Evolutionary conservation across 2,113 vertebrate species (phyloP), one percentile per base, ranked within the genome.

Genomic region (Galemys pyrenaicus): DNA sequence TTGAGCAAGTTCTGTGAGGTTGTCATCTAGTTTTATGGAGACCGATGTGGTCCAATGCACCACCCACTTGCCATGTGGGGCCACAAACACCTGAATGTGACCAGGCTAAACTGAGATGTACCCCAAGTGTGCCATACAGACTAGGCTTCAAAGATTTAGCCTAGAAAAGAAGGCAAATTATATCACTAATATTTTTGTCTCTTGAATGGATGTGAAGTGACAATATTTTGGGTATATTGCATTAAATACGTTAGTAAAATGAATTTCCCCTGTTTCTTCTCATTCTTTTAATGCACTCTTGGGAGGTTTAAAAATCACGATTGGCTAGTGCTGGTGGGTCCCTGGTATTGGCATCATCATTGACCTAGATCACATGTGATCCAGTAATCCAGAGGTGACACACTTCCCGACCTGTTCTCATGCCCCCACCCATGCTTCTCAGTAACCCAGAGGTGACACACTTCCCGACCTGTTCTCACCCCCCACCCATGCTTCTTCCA

Each of bases 271-370:
- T 78, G n/a, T 79, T 78, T 64, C 9, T 82, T 49, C 73, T 60
- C 30, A 82, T 1, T 70, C 5, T 64, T 89, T 65, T 39, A 51
- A 58, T 81, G 54, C 70, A 26, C 28, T 44, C 49, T n/a, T 11
- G 60, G n/a, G 51, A 84, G 70, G 74, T 79, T 81, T 70, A 85
- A 81, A n/a, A 85, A 90, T 83, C n/a, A 37, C 9, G 26, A 13
- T 39, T 65, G 46, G 37, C 70, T 11, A 60, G 71, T 41, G 26
- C 13, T 41, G 5, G 20, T 2, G 37, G 68, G 26, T 39, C 35
- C 37, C 32, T 7, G 17, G 16, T 68, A 32, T 16, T 70, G 5
- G 35, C 24, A 28, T 75, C 51, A 62, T 89, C 30, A 46, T 4
- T 74, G 20, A 91, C 41, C 58, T 73, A 7, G 13, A 54, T 9